These are phyloP conservation scores for Alauda arvensis DNA, from an alignment of 2,797 vertebrate species.

Conservation along the genomic window DNA sequence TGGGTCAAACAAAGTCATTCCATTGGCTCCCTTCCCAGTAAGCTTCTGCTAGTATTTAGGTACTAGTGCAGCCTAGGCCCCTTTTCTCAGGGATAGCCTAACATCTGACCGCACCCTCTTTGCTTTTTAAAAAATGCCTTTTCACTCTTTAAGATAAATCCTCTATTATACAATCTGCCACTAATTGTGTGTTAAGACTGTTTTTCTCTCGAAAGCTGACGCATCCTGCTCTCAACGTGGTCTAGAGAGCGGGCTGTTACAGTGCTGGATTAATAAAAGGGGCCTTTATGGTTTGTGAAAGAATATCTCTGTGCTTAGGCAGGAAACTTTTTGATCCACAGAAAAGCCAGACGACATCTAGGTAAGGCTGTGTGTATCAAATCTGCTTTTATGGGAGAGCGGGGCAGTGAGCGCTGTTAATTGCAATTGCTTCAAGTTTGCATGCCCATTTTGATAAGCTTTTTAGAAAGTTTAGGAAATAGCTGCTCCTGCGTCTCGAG, in stretches of 20 bases:
- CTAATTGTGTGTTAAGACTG: conserved; percentile 73
- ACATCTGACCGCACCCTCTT: conserved; percentile 80
- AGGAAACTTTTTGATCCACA: conserved; percentile 79
- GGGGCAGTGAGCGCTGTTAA: conserved; percentile 32
- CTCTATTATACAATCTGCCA: conserved; percentile 70
- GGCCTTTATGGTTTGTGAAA: conserved; percentile 76
- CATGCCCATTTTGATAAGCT: conserved; percentile 48
- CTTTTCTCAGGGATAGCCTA: conserved; percentile 76
- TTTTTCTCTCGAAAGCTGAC: conserved; percentile 71
- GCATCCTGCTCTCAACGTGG: conserved; percentile 63
- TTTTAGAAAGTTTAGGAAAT: conserved; percentile 64
- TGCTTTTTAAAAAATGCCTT: conserved; percentile 66
- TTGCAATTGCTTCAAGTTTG: conserved; percentile 43
- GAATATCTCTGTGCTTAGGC: conserved; percentile 78
- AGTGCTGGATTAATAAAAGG: conserved; percentile 74
- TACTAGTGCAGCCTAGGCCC: conserved; percentile 75
- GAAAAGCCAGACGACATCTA: conserved; percentile 76
- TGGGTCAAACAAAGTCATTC: conserved; percentile 93
- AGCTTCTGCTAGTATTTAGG: conserved; percentile 86
- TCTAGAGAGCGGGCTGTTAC: conserved; percentile 69
- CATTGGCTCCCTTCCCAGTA: conserved; percentile 84
- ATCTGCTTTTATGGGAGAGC: conserved; percentile 62
- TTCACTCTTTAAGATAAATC: conserved; percentile 74
- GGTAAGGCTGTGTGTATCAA: conserved; percentile 72
- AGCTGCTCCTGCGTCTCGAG: conserved; percentile 10